Percentiles rank a stretch among this genome's conserved stretches.
These are phyloP conservation scores for Lacerta agilis DNA, from an alignment of 2,797 vertebrate species.

Conservation along the genomic window DNA sequence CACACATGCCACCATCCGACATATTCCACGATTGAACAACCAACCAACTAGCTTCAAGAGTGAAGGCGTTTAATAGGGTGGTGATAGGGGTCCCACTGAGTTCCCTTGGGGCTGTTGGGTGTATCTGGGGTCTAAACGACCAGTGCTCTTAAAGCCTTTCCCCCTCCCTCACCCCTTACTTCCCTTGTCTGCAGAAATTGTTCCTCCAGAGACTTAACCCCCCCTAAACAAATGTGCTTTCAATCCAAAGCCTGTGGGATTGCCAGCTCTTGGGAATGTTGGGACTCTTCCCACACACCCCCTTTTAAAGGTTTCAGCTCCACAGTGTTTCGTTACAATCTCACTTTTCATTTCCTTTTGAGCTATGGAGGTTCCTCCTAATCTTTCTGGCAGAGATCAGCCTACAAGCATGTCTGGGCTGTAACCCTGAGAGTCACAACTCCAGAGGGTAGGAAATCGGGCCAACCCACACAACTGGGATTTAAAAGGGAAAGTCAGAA, in stretches of 20 bases:
- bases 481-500: background rate
- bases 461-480: background rate
- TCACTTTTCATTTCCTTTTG: background rate
- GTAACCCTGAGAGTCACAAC: background rate
- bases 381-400: background rate
- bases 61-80: background rate
- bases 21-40: background rate
- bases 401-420: background rate
- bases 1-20: background rate
- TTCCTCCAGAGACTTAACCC: background rate
- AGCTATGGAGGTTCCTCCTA: background rate
- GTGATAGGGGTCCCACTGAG: background rate
- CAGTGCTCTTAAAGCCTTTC: slow-evolving; percentile 32
- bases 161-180: slow-evolving; percentile 37
- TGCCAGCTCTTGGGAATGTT: background rate
- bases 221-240: slow-evolving; percentile 29
- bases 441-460: background rate
- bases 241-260: slow-evolving; percentile 25
- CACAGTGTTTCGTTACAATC: background rate
- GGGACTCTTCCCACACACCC: background rate
- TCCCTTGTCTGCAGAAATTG: slow-evolving; percentile 58
- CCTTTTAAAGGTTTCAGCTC: background rate
- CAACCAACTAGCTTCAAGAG: background rate
- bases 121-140: slow-evolving; percentile 25
- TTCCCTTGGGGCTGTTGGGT: background rate